A percentile compares a stretch with the other conserved stretches of the same genome.
Evolutionary conservation across 2,113 vertebrate species (phyloP).

Genomic region (Tiliqua scincoides): DNA sequence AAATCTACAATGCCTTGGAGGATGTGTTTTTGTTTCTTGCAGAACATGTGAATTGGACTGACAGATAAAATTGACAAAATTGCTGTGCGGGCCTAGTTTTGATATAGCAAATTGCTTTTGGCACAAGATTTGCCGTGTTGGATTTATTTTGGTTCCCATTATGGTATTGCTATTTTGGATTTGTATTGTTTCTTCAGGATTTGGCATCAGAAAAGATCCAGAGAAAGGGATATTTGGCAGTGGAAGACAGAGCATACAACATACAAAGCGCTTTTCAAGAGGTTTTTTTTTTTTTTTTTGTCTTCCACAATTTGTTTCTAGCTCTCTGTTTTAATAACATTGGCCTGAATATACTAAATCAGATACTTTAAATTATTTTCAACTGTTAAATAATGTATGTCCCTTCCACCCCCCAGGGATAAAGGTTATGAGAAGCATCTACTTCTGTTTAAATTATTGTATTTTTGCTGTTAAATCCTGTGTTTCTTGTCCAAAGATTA

Average conservation of each 20-base stretch:
- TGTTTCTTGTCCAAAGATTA: background rate
- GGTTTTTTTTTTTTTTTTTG: background rate
- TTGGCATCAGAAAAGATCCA: background rate
- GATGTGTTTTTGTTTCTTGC: background rate
- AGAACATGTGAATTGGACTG: background rate
- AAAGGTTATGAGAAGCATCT: background rate
- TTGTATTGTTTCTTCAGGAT: background rate
- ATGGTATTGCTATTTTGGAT: background rate
- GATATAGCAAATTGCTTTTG: background rate
- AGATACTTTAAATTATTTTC: background rate
- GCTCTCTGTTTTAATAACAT: background rate
- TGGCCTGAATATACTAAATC: background rate
- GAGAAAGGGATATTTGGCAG: background rate
- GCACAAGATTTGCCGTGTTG: background rate
- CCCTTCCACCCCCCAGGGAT: accelerated
- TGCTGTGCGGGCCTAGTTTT: background rate
- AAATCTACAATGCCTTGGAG: background rate
- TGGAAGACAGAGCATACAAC: background rate
- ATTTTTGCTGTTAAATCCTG: background rate
- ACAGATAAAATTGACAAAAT: background rate
- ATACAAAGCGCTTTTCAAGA: background rate
- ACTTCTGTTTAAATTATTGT: background rate
- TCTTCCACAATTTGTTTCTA: background rate
- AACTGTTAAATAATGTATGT: background rate
- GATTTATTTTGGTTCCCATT: background rate